A percentile compares a stretch with the other conserved stretches of the same genome.
phyloP scores from a whole-genome alignment of 2,113 vertebrate species.

The Lasiurus cinereus region DNA sequence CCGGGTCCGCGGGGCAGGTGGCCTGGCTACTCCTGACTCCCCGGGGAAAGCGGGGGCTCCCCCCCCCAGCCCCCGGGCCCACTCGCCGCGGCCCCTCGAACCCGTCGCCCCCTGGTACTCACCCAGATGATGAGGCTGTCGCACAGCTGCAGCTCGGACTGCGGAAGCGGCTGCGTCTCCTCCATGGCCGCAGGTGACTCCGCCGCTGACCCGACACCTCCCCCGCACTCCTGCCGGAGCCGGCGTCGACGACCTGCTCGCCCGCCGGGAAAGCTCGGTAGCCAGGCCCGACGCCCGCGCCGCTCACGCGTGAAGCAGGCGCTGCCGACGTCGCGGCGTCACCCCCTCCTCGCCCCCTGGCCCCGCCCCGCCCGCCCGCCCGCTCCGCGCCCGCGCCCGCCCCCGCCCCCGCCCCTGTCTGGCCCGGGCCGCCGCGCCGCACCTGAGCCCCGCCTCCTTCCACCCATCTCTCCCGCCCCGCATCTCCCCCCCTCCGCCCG shows the following conservation, averaged over 20 bases:
- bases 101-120: constrained; percentile 65
- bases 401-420: background rate
- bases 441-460: constrained; percentile 61
- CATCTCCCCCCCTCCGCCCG: background rate
- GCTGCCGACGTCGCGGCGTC: constrained; percentile 37
- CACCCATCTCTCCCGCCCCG: background rate
- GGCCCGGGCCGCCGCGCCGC: fast-evolving
- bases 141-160: constrained; percentile 81
- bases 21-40: background rate
- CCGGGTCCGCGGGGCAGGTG: background rate
- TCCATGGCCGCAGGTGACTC: constrained; percentile 78
- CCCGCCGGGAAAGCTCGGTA: background rate
- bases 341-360: constrained; percentile 11
- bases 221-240: constrained; percentile 32
- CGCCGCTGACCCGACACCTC: background rate
- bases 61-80: background rate
- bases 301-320: constrained; percentile 35
- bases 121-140: constrained; percentile 90
- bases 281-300: constrained; percentile 41
- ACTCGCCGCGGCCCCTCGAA: too few species aligned
- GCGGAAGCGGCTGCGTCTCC: constrained; percentile 63
- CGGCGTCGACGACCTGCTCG: constrained; percentile 58
- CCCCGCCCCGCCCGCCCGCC: too few species aligned
- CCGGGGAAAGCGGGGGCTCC: background rate
- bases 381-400: background rate